phyloP scores from a whole-genome alignment of 2,113 vertebrate species.

The Alligator mississippiensis region DNA sequence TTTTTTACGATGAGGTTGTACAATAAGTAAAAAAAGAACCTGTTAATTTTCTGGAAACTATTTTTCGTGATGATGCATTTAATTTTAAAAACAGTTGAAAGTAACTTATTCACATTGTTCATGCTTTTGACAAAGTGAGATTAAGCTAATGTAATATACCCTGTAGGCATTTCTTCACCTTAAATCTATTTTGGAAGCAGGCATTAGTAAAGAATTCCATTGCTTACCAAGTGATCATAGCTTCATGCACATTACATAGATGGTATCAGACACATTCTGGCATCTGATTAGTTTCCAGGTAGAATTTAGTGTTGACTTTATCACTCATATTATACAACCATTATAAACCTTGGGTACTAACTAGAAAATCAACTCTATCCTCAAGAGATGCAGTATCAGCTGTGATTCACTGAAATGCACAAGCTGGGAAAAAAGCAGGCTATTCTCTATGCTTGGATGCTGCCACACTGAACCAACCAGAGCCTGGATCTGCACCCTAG shows the following conservation, averaged over 20 bases:
- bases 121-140: not conserved
- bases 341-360: not conserved
- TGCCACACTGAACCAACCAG: not conserved
- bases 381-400: not conserved
- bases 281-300: not conserved
- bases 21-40: not conserved
- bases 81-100: not conserved
- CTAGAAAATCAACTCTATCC: not conserved
- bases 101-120: not conserved
- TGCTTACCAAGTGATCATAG: not conserved
- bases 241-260: not conserved
- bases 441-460: not conserved
- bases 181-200: not conserved
- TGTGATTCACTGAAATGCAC: not conserved
- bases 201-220: not conserved
- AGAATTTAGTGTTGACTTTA: not conserved
- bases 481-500: not conserved
- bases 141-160: not conserved
- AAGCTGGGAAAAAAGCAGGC: not conserved
- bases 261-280: accelerated
- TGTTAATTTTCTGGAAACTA: not conserved
- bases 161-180: not conserved
- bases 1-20: not conserved
- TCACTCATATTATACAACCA: not conserved
- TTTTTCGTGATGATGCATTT: not conserved